These are phyloP conservation scores for Glandiceps talaboti DNA, from an alignment of 53 echinoderm and acorn worm species.

Conservation along the genomic window DNA sequence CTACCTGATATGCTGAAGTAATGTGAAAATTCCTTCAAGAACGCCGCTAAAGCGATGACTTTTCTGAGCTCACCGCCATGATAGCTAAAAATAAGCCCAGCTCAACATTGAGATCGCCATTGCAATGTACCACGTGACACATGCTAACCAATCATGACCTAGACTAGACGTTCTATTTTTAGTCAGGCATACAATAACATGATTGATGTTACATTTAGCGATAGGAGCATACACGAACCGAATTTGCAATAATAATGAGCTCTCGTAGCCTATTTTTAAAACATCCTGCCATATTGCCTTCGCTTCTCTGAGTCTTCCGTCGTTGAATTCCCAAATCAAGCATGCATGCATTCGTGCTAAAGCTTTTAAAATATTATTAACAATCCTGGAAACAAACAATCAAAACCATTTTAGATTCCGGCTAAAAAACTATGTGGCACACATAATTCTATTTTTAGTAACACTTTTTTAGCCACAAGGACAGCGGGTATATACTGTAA, in stretches of 20 bases:
- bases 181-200: neutral
- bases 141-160: neutral
- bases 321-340: too few relatives aligned
- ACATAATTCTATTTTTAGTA: neutral
- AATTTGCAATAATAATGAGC: neutral
- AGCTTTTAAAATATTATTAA: too few relatives aligned
- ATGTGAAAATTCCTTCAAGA: neutral
- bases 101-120: neutral
- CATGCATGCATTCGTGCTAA: too few relatives aligned
- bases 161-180: neutral
- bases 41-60: neutral
- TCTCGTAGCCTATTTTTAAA: neutral
- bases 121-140: neutral
- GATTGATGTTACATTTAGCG: neutral
- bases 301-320: too few relatives aligned
- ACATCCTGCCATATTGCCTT: neutral
- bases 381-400: too few relatives aligned
- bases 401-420: too few relatives aligned
- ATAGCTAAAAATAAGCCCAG: neutral
- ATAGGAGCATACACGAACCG: neutral
- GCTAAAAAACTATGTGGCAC: too few relatives aligned
- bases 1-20: neutral
- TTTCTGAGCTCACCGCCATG: neutral
- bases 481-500: too few relatives aligned
- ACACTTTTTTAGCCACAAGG: neutral